Evolutionary conservation across 2,797 vertebrate genomes (phyloP), one percentile per base, ranked within the genome.

Genomic region (Pachyuromys duprasi): DNA sequence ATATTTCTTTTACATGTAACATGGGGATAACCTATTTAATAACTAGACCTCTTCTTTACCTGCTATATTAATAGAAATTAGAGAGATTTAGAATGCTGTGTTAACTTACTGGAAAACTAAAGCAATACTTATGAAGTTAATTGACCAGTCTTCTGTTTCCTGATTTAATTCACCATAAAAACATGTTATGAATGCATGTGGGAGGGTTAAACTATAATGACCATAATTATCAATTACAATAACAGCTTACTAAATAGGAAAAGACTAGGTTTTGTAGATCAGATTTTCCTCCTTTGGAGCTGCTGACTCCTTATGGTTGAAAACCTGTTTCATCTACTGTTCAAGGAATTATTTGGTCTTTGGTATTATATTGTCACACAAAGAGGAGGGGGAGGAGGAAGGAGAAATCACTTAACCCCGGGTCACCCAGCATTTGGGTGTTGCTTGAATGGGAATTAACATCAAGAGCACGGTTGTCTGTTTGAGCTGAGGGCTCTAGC

Each of bases 101-200:
- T 94, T 57, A 84, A 93, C 45, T 36, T 78, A 82, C 13, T 94
- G n/a, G 42, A 92, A 93, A 95, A 88, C 69, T 78, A 78, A n/a
- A 79, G 18, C 33, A 88, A 20, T 94, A 62, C 53, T 95, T 24
- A 81, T 78, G 2, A 89, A 74, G 69, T 42, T 62, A 45, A 2
- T 62, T 89, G 80, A 63, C 80, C 33, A 62, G 42, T 84, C 26
- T 93, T 84, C 83, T 90, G 12, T 45, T 91, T 87, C 55, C 39
- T 88, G 36, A 36, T 87, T 90, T 81, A 63, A 89, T 97, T 94
- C 26, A 90, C 57, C 75, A 93, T 39, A 75, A 86, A 93, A 87
- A 36, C 33, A 90, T 11, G 95, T 94, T 9, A 45, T 62, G 24
- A 60, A 3, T 60, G 26, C 79, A 95, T 60, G 84, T 89, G 14